Conservation (phyloP, 2,113 vertebrate genomes). For the Papio anubis region DNA sequence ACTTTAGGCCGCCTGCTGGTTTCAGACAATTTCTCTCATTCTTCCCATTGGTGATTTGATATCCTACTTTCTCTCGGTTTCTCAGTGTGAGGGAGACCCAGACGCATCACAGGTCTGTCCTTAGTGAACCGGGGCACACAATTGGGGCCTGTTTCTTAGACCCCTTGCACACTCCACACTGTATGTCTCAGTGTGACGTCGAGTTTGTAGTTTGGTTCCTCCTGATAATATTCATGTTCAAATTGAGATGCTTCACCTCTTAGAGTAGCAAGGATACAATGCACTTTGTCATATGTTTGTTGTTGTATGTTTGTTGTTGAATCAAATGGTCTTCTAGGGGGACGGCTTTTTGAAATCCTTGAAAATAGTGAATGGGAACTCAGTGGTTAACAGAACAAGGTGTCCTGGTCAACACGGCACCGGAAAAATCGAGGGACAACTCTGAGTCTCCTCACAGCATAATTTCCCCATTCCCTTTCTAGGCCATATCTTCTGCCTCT, state of each 20-base stretch:
- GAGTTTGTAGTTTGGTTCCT: neutral
- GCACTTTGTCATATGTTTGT: neutral
- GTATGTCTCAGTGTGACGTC: fast-evolving
- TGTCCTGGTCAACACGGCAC: neutral
- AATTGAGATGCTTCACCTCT: neutral
- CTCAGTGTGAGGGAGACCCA: neutral
- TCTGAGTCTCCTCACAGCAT: neutral
- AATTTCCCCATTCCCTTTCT: neutral
- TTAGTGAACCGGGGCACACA: fast-evolving
- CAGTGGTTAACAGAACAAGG: neutral
- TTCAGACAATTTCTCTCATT: no score
- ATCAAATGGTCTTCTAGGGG: neutral
- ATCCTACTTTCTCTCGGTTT: neutral
- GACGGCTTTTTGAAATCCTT: neutral
- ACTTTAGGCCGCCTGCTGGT: neutral
- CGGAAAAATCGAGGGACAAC: neutral
- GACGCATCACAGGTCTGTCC: fast-evolving
- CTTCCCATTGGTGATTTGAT: fast-evolving
- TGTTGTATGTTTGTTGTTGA: neutral
- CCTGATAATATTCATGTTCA: neutral
- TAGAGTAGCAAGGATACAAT: neutral
- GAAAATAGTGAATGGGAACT: neutral
- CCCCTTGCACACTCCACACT: fast-evolving
- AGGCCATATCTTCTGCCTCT: neutral
- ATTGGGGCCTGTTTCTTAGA: fast-evolving